phyloP scores from a whole-genome alignment of 2,797 vertebrate species.

The Amazonetta brasiliensis region DNA sequence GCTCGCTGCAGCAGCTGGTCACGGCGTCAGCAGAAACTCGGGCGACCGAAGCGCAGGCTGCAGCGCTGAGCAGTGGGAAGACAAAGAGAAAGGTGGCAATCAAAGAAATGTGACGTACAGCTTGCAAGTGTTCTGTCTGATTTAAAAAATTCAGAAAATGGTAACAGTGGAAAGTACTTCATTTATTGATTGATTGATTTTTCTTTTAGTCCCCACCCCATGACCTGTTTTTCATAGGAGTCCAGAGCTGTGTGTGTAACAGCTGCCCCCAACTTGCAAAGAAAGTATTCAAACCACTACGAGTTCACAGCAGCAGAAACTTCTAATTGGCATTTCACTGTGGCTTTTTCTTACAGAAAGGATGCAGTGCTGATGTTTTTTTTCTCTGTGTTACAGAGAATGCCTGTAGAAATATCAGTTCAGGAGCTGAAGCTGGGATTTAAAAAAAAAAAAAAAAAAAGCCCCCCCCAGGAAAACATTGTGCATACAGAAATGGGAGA shows the following conservation, averaged over 20 bases:
- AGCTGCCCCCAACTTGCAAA: not conserved
- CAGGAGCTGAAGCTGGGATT: not conserved
- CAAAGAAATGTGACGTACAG: not conserved
- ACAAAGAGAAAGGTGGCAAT: not conserved
- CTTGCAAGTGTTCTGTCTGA: not conserved
- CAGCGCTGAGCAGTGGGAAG: not conserved
- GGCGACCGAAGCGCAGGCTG: not conserved
- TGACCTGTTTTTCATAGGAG: not conserved
- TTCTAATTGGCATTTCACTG: slow-evolving; percentile 27
- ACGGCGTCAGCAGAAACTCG: slow-evolving; percentile 28
- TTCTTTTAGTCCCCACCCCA: not conserved
- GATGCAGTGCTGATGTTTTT: not conserved
- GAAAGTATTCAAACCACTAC: not conserved
- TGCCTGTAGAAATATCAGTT: slow-evolving; percentile 6
- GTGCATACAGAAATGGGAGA: not conserved
- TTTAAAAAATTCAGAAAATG: not conserved
- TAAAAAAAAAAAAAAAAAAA: not conserved
- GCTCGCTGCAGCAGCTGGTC: not conserved
- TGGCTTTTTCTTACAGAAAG: slow-evolving; percentile 1
- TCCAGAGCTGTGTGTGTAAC: not conserved
- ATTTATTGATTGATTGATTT: not conserved
- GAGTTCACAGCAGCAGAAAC: not conserved
- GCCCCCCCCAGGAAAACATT: not conserved
- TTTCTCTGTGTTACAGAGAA: not conserved
- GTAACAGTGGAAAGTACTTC: not conserved